These are phyloP conservation scores for Crossaster papposus DNA, from an alignment of 53 echinoderm and acorn worm species.

Conservation along the genomic window DNA sequence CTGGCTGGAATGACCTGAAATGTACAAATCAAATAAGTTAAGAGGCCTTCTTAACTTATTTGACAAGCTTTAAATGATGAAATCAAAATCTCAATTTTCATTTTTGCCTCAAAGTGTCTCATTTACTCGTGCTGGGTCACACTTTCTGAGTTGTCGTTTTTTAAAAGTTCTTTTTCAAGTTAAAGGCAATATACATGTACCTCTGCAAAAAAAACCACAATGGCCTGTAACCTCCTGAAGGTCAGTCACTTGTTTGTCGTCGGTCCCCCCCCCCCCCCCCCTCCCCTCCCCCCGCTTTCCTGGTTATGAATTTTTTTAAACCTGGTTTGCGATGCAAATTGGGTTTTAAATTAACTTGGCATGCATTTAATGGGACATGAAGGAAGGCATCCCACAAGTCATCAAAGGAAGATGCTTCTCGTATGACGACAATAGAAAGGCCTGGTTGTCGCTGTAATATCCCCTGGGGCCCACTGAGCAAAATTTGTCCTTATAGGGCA, in stretches of 20 bases:
- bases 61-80: too few species aligned
- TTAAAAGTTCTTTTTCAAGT: too few species aligned
- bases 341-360: neutral
- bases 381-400: neutral
- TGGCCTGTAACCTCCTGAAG: neutral
- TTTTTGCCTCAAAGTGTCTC: too few species aligned
- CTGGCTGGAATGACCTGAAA: too few species aligned
- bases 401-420: neutral
- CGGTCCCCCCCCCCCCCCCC: neutral
- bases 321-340: neutral
- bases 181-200: too few species aligned
- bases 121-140: too few species aligned
- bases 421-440: neutral
- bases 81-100: too few species aligned
- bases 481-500: neutral
- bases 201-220: too few species aligned
- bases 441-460: neutral
- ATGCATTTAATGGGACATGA: neutral
- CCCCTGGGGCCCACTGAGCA: neutral
- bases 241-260: neutral
- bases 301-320: neutral
- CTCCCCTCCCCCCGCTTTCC: too few species aligned
- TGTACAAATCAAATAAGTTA: too few species aligned
- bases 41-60: too few species aligned
- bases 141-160: too few species aligned